Conservation (phyloP, 1,140 invertebrate species). For the Drosophila bipectinata region DNA sequence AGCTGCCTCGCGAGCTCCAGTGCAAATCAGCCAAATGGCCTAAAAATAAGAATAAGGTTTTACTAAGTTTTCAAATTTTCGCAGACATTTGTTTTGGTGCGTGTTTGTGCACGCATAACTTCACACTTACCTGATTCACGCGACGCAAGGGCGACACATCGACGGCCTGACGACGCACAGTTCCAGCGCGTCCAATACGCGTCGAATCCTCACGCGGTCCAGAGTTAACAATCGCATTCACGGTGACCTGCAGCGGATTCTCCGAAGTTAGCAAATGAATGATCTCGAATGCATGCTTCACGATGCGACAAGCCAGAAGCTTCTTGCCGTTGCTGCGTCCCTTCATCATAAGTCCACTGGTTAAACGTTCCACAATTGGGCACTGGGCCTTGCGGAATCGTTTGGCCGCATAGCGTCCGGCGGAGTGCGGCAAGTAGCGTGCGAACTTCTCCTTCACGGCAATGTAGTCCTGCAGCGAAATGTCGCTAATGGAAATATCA, state of each 20-base stretch:
- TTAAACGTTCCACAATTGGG: constrained; percentile 99
- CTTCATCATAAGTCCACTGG: constrained; percentile 99
- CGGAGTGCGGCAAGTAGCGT: constrained; percentile 98
- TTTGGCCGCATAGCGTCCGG: constrained; percentile 98
- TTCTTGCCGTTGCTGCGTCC: constrained; percentile 99
- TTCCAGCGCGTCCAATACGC: constrained; percentile 99
- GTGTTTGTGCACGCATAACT: background rate
- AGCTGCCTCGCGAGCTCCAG: constrained; percentile 99
- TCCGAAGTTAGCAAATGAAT: constrained; percentile 99
- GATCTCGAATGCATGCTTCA: constrained; percentile 99
- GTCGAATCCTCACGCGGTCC: constrained; percentile 99
- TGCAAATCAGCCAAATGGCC: constrained; percentile 99
- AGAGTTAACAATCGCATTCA: constrained; percentile 86
- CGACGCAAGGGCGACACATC: constrained; percentile 99
- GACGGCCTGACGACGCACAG: constrained; percentile 99
- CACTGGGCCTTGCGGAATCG: constrained; percentile 99
- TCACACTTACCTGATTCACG: constrained; percentile 93
- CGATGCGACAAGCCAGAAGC: constrained; percentile 98
- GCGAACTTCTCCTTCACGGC: constrained; percentile 99
- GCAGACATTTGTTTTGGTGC: too few relatives aligned
- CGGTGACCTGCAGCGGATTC: constrained; percentile 90
- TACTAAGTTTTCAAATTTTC: too few relatives aligned
- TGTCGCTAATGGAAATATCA: constrained; percentile 98
- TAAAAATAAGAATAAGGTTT: constrained; percentile 10
- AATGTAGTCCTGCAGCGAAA: constrained; percentile 98